A percentile compares a stretch with the other conserved stretches of the same genome.
phyloP scores from a whole-genome alignment of 2,113 vertebrate species.

The Hirundichthys speculiger region DNA sequence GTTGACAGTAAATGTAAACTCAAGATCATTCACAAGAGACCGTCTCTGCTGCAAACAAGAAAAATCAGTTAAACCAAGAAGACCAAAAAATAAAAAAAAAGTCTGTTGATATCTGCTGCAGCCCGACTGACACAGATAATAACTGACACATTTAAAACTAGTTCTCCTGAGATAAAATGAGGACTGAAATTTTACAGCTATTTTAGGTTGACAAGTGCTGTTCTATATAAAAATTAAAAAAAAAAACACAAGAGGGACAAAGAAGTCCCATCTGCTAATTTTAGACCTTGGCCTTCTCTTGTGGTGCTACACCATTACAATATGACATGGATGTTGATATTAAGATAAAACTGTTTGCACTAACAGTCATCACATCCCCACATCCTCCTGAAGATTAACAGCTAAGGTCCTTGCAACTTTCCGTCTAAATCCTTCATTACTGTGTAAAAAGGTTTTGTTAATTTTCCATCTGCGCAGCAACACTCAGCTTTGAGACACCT shows the following conservation, averaged over 20 bases:
- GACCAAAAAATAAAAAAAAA: not conserved
- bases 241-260: constrained; percentile 34
- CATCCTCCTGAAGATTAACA: no score
- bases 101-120: constrained; percentile 23
- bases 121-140: constrained; percentile 68
- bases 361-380: not conserved
- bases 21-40: no score
- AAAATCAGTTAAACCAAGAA: not conserved
- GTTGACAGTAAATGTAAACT: no score
- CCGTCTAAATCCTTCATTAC: no score
- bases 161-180: constrained; percentile 54
- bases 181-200: constrained; percentile 59
- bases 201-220: constrained; percentile 53
- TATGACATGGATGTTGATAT: constrained; percentile 33
- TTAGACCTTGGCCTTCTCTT: constrained; percentile 9
- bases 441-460: no score
- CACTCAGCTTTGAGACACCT: no score
- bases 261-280: constrained; percentile 3
- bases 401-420: no score
- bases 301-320: constrained; percentile 3
- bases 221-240: constrained; percentile 66
- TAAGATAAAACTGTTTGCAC: constrained; percentile 16
- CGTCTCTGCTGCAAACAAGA: not conserved
- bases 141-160: constrained; percentile 63
- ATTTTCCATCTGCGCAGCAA: no score